Conservation (phyloP, 2,113 vertebrate genomes). For the Mustela lutreola region DNA sequence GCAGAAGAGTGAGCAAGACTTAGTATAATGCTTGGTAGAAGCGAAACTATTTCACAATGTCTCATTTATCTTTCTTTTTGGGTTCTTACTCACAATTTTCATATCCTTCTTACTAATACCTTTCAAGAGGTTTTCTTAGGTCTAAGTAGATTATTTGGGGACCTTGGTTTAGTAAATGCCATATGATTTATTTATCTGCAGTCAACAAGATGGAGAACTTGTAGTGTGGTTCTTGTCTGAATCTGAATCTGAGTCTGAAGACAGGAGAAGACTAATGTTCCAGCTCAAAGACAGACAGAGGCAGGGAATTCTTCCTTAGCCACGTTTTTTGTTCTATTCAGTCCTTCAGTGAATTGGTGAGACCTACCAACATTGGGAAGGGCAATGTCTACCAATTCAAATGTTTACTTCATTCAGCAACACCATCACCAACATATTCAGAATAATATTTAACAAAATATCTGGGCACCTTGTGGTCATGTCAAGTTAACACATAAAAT, state of each 20-base stretch:
- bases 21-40: not conserved
- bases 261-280: not conserved
- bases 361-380: not conserved
- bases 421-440: not conserved
- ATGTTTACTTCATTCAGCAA: not conserved
- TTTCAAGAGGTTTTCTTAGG: not conserved
- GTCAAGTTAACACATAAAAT: not conserved
- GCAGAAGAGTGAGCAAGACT: not conserved
- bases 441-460: not conserved
- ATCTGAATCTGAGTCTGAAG: not conserved
- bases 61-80: not conserved
- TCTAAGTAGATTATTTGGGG: not conserved
- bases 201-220: not conserved
- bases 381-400: not conserved
- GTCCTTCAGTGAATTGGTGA: not conserved
- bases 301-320: not conserved
- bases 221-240: not conserved
- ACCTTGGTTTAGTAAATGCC: not conserved
- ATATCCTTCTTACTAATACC: not conserved
- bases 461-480: not conserved
- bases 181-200: not conserved
- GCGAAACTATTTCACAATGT: not conserved
- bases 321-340: not conserved
- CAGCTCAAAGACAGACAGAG: not conserved
- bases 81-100: not conserved